Percentiles rank a stretch among this genome's conserved stretches.
Evolutionary conservation across 2,888 invertebrate species (phyloP).

Genomic region (Campaea margaritaria): DNA sequence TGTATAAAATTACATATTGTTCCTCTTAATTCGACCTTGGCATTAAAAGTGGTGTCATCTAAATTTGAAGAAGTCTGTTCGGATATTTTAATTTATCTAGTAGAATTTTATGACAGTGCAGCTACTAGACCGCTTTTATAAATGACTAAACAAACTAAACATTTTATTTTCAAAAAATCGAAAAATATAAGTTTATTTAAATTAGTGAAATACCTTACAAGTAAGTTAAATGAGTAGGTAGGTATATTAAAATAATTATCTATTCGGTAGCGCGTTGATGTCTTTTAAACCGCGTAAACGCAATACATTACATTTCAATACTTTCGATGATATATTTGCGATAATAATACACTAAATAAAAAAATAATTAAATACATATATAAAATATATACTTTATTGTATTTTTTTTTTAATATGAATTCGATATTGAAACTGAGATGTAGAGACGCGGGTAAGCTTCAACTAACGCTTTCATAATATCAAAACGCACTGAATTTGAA

Average conservation of each 20-base stretch:
- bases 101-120: neutral
- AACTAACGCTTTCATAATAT: too few relatives aligned
- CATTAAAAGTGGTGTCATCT: conserved; percentile 31
- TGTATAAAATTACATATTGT: conserved; percentile 19
- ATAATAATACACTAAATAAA: neutral
- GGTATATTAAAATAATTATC: neutral
- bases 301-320: neutral
- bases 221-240: neutral
- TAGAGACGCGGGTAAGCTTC: too few relatives aligned
- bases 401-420: too few relatives aligned
- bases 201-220: too few relatives aligned
- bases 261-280: conserved; percentile 32
- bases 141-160: neutral
- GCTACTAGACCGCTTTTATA: neutral
- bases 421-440: too few relatives aligned
- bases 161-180: too few relatives aligned
- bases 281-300: conserved; percentile 32
- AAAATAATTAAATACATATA: too few relatives aligned
- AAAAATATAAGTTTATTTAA: too few relatives aligned
- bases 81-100: neutral
- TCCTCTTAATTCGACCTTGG: conserved; percentile 22
- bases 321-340: neutral
- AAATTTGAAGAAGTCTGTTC: conserved; percentile 14
- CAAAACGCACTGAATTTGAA: too few relatives aligned
- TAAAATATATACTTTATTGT: too few relatives aligned